Evolutionary conservation across 2,797 vertebrate genomes (phyloP).

Genomic region (Squalus acanthias): DNA sequence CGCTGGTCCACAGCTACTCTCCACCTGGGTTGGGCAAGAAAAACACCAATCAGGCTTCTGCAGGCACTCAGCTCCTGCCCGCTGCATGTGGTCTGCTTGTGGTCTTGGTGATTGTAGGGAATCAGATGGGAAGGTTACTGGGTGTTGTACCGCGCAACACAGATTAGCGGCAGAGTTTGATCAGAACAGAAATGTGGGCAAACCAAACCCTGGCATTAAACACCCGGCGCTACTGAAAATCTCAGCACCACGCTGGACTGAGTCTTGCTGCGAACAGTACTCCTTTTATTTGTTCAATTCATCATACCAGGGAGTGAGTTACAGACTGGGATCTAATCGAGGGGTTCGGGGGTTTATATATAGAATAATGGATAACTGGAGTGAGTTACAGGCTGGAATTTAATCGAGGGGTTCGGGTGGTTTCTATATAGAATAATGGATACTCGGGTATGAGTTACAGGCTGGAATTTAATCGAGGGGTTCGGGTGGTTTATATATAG

Average conservation of each 20-base stretch:
- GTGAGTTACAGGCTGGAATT: too few species aligned
- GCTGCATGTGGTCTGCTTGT: too few species aligned
- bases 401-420: too few species aligned
- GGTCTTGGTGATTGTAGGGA: neutral
- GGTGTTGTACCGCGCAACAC: neutral
- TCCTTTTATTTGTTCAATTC: neutral
- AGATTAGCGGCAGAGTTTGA: neutral
- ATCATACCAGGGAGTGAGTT: too few species aligned
- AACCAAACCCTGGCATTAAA: neutral
- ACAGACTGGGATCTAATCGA: too few species aligned
- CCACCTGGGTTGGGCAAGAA: conserved; percentile 45
- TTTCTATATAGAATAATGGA: too few species aligned
- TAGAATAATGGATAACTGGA: too few species aligned
- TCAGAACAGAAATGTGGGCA: neutral
- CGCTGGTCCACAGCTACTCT: conserved; percentile 48
- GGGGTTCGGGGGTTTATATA: too few species aligned
- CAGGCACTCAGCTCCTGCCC: neutral
- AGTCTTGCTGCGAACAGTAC: neutral
- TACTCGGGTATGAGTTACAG: neutral
- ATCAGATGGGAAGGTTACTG: neutral
- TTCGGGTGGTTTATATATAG: neutral
- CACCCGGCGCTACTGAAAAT: neutral
- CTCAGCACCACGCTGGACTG: too few species aligned
- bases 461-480: neutral
- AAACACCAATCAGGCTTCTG: neutral